Percentiles rank a stretch among this genome's conserved stretches.
Conservation (phyloP, 2,888 invertebrate genomes). For the Drosophila basisetae region DNA sequence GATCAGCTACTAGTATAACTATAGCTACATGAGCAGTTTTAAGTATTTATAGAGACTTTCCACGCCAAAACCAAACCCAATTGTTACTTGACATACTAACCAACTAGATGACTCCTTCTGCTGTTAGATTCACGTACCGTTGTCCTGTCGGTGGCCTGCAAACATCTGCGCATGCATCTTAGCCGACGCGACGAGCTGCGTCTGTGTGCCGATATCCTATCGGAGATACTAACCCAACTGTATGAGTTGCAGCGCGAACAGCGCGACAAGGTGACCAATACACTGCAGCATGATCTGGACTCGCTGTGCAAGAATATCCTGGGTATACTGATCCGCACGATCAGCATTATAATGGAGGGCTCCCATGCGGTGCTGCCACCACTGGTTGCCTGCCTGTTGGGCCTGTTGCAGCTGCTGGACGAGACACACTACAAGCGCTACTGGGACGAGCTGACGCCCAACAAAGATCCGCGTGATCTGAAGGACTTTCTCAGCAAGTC, state of each 20-base stretch:
- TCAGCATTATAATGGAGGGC: constrained; percentile 92
- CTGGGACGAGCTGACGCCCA: constrained; percentile 91
- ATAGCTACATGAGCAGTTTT: not conserved
- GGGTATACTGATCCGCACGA: constrained; percentile 94
- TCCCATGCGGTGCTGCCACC: constrained; percentile 90
- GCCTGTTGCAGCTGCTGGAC: constrained; percentile 93
- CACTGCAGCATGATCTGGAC: constrained; percentile 91
- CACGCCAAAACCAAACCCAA: not conserved
- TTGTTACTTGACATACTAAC: not conserved
- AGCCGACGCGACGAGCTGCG: constrained; percentile 92
- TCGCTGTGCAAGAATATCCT: constrained; percentile 92
- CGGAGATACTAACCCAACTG: constrained; percentile 90
- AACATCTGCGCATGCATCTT: constrained; percentile 93
- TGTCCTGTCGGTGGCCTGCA: constrained; percentile 92
- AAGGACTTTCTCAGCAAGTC: constrained; percentile 94
- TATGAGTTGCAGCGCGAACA: constrained; percentile 86
- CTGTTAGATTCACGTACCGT: constrained; percentile 92
- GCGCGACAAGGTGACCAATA: constrained; percentile 86
- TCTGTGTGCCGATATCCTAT: constrained; percentile 94
- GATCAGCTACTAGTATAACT: not conserved
- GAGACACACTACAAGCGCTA: constrained; percentile 94
- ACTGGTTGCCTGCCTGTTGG: constrained; percentile 94
- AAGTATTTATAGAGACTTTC: not conserved
- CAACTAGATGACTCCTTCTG: not conserved
- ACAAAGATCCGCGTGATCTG: constrained; percentile 90